These are phyloP conservation scores for Drosophila hydei DNA, from an alignment of 1,140 invertebrate genomes.

Conservation along the genomic window DNA sequence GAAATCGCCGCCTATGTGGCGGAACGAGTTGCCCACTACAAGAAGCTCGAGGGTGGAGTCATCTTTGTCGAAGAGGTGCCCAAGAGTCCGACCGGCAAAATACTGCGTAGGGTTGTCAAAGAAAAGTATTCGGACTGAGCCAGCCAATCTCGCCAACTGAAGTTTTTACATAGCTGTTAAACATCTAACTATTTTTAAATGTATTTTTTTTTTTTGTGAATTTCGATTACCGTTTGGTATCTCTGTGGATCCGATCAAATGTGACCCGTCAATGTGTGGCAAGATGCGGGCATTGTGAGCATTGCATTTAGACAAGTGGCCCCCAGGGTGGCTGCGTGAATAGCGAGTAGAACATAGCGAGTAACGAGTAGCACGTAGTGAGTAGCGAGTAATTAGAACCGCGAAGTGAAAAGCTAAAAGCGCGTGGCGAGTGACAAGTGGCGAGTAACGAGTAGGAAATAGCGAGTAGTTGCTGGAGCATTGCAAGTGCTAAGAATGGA, in stretches of 20 bases:
- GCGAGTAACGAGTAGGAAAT: not conserved
- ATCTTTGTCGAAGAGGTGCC: slow-evolving; percentile 89
- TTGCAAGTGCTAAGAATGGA: not conserved
- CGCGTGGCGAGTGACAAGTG: slow-evolving; percentile 10
- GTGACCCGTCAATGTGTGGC: slow-evolving; percentile 40
- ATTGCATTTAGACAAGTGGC: slow-evolving; percentile 60
- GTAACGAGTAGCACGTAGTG: slow-evolving; percentile 1
- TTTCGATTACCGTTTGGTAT: slow-evolving; percentile 8
- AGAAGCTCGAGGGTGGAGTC: slow-evolving; percentile 88
- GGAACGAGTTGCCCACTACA: slow-evolving; percentile 88
- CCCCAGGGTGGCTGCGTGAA: slow-evolving; percentile 3
- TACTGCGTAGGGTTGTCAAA: slow-evolving; percentile 87
- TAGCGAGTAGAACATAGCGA: slow-evolving; percentile 16
- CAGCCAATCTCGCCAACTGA: slow-evolving; percentile 3
- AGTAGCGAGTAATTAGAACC: not conserved
- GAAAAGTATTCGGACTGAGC: slow-evolving; percentile 75
- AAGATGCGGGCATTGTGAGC: slow-evolving; percentile 27
- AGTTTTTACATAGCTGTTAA: too few relatives aligned
- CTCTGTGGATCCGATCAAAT: slow-evolving; percentile 4
- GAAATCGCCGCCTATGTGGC: slow-evolving; percentile 86
- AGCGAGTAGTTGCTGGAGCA: not conserved
- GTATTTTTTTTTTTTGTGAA: slow-evolving; percentile 40
- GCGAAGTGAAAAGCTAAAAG: too few relatives aligned
- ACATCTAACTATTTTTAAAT: not conserved
- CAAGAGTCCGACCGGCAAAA: slow-evolving; percentile 90